Conservation (phyloP, 2,113 vertebrate genomes). For the Malurus melanocephalus region DNA sequence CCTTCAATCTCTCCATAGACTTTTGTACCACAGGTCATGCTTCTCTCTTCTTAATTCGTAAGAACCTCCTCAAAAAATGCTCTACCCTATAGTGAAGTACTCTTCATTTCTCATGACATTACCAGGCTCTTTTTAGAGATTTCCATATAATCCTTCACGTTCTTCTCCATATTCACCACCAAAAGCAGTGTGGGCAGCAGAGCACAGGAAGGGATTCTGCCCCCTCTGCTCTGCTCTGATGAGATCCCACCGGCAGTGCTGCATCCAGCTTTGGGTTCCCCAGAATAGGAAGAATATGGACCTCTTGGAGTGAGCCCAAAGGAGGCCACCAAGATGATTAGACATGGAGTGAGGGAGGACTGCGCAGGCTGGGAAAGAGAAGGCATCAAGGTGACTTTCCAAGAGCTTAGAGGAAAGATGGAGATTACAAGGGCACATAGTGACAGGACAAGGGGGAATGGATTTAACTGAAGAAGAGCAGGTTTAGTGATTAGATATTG, state of each 20-base stretch:
- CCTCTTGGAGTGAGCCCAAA: neutral
- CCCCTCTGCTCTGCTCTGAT: neutral
- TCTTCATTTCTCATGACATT: neutral
- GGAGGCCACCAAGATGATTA: neutral
- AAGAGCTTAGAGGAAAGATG: neutral
- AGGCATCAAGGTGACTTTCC: neutral
- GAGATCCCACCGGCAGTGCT: neutral
- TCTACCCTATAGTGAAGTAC: neutral
- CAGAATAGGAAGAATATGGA: neutral
- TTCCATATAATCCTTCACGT: neutral
- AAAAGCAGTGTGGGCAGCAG: fast-evolving
- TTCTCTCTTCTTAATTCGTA: neutral
- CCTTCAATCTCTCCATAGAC: neutral
- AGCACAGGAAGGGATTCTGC: neutral
- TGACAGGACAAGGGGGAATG: neutral
- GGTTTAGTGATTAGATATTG: neutral
- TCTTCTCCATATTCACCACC: neutral
- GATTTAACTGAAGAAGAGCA: neutral
- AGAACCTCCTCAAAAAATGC: neutral
- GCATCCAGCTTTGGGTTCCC: neutral
- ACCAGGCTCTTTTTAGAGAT: neutral
- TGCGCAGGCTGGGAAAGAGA: neutral
- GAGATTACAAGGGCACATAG: neutral
- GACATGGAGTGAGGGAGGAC: neutral
- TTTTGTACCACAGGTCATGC: neutral